Base-by-base conservation (phyloP, 2,797 vertebrate species). In the Rhabdophis nuchalis region DNA sequence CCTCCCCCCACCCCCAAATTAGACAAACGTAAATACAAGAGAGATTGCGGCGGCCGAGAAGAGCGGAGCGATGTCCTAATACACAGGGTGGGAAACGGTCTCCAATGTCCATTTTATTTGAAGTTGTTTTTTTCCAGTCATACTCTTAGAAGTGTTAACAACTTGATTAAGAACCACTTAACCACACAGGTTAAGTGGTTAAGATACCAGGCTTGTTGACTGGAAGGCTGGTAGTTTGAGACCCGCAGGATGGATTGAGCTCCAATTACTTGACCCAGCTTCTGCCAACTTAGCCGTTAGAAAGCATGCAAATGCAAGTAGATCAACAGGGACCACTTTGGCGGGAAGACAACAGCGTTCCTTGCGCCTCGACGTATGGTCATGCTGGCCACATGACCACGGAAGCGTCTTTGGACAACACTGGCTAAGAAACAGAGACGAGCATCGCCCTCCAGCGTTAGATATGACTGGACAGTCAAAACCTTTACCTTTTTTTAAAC, bases 1-100 rank as follows among this genome's bases (percentile, higher is more conserved):
- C 8, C 4, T 54, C 0, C 57, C 20, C 7, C 57, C 20, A 0
- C 61, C 53, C 3, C 1, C 4, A 4, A 29, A 32, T 27, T 25
- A 50, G 1, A 58, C 13, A 14, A 6, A 6, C 0, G 7, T 4
- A 27, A 13, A 57, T 57, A 25, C 60, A 68, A 68, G 14, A 68
- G 5, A n/a, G 13, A n/a, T 13, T 7, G 29, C 13, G 1, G 5
- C 32, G 61, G 5, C 61, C 0, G 13, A 64, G 13, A 64, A 64
- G 13, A 29, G 0, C 1, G 5, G 14, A 68, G 29, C 2, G 0
- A 2, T 32, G 5, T 16, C 29, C 5, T n/a, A 32, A 68, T 16
- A 6, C 61, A n/a, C 13, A n/a, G 61, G 5, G 61, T 16, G 13
- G 14, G 32, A 68, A 68, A 68, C 14, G 0, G n/a, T 18, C 14